Conservation (phyloP, 2,797 vertebrate species). For the Sebastes alutus region DNA sequence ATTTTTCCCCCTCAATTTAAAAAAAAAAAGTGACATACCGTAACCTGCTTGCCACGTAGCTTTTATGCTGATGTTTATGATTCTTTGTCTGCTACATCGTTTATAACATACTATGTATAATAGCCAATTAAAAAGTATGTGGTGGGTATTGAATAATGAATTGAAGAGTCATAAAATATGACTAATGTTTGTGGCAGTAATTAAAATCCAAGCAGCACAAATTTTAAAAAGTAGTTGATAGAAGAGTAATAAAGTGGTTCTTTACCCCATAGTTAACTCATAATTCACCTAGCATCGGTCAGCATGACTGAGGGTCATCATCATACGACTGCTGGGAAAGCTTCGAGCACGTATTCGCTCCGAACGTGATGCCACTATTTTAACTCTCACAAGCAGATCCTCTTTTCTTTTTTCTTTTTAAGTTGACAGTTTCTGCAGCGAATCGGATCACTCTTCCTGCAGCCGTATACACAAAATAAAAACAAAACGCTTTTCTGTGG, state of each 20-base stretch:
- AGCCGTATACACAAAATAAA: slow-evolving; percentile 30
- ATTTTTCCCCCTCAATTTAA: background rate
- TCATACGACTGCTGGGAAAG: background rate
- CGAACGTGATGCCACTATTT: background rate
- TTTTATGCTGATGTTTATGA: slow-evolving; percentile 38
- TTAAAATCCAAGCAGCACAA: slow-evolving; percentile 46
- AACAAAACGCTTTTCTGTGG: slow-evolving; percentile 47
- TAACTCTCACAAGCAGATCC: background rate
- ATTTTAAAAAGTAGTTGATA: slow-evolving; percentile 26
- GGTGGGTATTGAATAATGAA: background rate
- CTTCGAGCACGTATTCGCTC: slow-evolving; percentile 1
- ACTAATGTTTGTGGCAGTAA: slow-evolving; percentile 21
- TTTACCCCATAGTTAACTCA: slow-evolving; percentile 49
- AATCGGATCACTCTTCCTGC: background rate
- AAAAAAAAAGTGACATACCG: background rate
- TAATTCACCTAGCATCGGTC: background rate
- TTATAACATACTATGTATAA: slow-evolving; percentile 12
- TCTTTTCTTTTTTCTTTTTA: background rate
- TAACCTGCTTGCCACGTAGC: background rate
- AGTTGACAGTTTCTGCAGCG: slow-evolving; percentile 1
- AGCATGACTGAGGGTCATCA: background rate
- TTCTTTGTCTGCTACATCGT: slow-evolving; percentile 24
- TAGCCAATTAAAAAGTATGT: slow-evolving; percentile 10
- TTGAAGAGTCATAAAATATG: slow-evolving; percentile 4
- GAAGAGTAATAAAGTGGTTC: slow-evolving; percentile 65